These are phyloP conservation scores for Toxotes chatareus DNA, from an alignment of 2,113 vertebrate species.

Conservation along the genomic window DNA sequence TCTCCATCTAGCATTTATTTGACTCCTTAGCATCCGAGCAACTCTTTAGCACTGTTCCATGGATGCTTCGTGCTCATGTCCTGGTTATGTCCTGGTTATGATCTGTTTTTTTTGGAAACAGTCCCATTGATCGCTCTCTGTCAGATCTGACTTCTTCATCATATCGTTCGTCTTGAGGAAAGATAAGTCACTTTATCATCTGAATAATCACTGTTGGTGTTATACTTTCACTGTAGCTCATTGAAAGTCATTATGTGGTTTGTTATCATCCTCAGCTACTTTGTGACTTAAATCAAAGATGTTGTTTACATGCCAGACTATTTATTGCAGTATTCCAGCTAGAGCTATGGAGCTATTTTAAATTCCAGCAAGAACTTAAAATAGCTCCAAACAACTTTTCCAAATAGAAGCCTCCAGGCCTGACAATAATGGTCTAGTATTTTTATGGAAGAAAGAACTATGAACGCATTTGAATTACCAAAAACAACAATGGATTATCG, in stretches of 20 bases:
- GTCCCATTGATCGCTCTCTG: not conserved
- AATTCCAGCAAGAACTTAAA: conserved; percentile 23
- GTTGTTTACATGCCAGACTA: not conserved
- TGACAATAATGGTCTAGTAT: conserved; percentile 46
- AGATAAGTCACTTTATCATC: not conserved
- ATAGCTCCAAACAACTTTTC: conserved; percentile 42
- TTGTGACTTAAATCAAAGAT: not conserved
- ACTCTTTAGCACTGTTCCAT: not conserved
- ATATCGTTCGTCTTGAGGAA: not conserved
- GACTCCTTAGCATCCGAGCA: too few species aligned
- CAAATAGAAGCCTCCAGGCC: conserved; percentile 37
- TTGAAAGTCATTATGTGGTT: not conserved
- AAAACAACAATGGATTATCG: conserved; percentile 74
- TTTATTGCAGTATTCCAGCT: not conserved
- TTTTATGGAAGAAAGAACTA: conserved; percentile 48
- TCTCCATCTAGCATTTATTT: not conserved
- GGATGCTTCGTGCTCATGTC: not conserved
- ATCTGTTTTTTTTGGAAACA: not conserved
- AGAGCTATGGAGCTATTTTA: not conserved
- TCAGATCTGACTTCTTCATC: not conserved
- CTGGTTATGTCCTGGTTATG: not conserved
- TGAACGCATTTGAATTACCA: conserved; percentile 58
- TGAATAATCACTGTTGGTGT: not conserved
- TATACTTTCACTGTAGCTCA: not conserved
- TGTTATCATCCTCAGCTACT: not conserved